Evolutionary conservation across 2,888 invertebrate genomes (phyloP), one percentile per base, ranked within the genome.

Genomic region (Machimus rusticus): DNA sequence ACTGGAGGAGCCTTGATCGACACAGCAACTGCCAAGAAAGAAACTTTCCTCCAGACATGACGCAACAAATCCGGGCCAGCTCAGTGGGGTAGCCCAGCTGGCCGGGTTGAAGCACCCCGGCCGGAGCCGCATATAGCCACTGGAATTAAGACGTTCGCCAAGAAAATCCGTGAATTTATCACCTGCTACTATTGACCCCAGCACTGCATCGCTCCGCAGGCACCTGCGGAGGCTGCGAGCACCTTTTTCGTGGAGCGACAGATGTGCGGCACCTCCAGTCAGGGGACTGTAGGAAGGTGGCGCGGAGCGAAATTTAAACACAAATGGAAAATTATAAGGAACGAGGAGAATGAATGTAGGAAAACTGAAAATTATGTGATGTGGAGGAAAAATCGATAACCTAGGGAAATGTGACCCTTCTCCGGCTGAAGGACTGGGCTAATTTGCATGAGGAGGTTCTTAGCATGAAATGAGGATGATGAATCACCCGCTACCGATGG

Each of bases 321-420:
- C 14, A 79, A 79, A 39, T 3, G 19, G 55, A 37, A 66, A 57
- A 82, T 66, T 55, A 57, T 57, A 39, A 82, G 12, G 39, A 78
- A 28, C 43, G n/a, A 37, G 19, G 23, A 23, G 31, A 57, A n/a
- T 74, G 74, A 74, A n/a, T 8, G 31, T 28, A 5, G n/a, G 19
- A 28, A 84, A 23, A 37, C 34, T 9, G 37, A 66, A 66, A 84
- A 66, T 84, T 66, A 84, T 84, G 66, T 66, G 57, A 84, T 84
- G 66, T 84, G 4, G 16, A 85, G 34, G 85, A 85, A 85, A 85
- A 85, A 85, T 85, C 85, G 43, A 85, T 85, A 85, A n/a, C 46
- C 23, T 66, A 74, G 74, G 46, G 19, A 85, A 74, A 85, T 85
- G 85, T 46, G 43, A 28, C 46, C 43, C 31, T 74, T 85, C 74